Base-by-base conservation (phyloP, 2,113 vertebrate genomes). In the Passer montanus region DNA sequence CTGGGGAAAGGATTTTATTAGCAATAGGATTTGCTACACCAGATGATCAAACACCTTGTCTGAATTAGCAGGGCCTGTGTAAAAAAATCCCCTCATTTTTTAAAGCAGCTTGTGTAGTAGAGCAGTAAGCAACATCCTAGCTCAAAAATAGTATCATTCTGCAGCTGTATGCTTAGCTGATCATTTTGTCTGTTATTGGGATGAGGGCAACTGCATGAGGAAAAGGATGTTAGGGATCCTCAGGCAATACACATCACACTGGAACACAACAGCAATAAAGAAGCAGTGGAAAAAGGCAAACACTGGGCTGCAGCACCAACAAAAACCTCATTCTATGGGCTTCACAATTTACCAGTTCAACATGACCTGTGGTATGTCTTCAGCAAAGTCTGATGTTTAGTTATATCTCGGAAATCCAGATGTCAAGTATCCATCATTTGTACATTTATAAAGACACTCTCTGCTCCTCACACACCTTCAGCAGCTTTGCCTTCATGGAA, bases 401-500 rank as follows among this genome's bases (percentile, higher is more conserved):
- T 6, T 73, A 26, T 4, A 6, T 7, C 63, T 69, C 7, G 0
- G 66, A 84, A 84, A 76, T 22, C 31, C 33, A 79, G 44, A 53
- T 14, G 7, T 3, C 26, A 53, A 35, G 6, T 5, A 43, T 3
- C 37, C 27, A 37, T 13, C 13, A 28, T 8, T 8, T 47, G 46
- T 28, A 13, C 23, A 50, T 14, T 50, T 44, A 68, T 30, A 59
- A 56, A 74, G 64, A 55, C 81, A 53, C 13, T 1, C 7, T 8
- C 26, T 2, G 7, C 69, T 62, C 35, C 22, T 27, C 30, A 62
- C 97, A 10, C 10, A 99, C 99, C 99, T 99, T 99, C 43, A 99
- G 98, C 94, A 99, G 99, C 97, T 99, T 99, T 39, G 97, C 98
- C 97, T 98, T 99, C 99, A 99, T 99, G 69, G 98, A 96, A 17